Conservation (phyloP, 2,888 invertebrate genomes). For the Melangyna quadrimaculata region DNA sequence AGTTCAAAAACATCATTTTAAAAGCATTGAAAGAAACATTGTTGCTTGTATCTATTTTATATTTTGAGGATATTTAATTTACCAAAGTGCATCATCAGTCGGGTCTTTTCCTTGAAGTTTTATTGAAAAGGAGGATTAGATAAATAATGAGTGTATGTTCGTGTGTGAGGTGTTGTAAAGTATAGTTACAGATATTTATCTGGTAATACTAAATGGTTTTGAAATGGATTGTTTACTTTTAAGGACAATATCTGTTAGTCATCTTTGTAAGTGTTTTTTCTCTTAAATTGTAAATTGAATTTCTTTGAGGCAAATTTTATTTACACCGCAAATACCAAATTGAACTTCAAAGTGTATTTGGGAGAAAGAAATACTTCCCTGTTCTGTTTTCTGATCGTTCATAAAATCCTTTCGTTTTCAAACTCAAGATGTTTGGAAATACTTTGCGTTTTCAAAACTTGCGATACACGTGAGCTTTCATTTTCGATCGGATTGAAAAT, state of each 20-base stretch:
- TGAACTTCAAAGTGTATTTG: background rate
- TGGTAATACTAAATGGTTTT: background rate
- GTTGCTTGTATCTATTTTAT: background rate
- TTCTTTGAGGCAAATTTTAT: background rate
- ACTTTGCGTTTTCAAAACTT: no score
- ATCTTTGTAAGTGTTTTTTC: background rate
- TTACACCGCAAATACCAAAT: background rate
- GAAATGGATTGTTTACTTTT: background rate
- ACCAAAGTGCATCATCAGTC: conserved; percentile 1
- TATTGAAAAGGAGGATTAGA: background rate
- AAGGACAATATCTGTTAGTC: background rate
- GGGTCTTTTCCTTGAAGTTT: background rate
- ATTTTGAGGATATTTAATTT: conserved; percentile 2
- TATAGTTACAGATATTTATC: background rate
- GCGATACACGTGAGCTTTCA: no score
- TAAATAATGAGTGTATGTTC: background rate
- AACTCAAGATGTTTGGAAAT: no score
- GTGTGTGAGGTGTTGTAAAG: background rate
- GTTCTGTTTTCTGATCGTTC: no score
- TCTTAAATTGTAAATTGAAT: background rate
- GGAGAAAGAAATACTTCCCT: no score
- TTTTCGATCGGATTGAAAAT: no score
- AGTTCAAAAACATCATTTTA: background rate
- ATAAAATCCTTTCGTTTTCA: no score
- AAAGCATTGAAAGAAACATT: background rate